These are phyloP conservation scores for Phrynocephalus vlangalii DNA, from an alignment of 2,797 vertebrate species.

Conservation along the genomic window DNA sequence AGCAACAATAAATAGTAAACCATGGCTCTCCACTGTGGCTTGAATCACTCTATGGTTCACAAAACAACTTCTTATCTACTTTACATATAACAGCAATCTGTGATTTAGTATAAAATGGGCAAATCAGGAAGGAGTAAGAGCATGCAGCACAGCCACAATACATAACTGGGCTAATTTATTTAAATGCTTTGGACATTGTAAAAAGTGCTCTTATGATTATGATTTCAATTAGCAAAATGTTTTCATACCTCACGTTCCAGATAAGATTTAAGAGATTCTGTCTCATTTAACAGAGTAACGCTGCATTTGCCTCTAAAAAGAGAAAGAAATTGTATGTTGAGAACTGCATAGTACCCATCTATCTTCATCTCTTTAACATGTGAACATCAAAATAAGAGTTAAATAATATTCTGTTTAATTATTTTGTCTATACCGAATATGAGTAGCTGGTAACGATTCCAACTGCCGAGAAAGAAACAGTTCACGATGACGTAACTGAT, in stretches of 20 bases:
- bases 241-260: constrained; percentile 93
- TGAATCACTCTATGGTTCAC: neutral
- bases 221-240: constrained; percentile 45
- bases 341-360: neutral
- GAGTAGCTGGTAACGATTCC: constrained; percentile 95
- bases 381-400: constrained; percentile 9
- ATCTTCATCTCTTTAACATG: neutral
- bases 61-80: no score
- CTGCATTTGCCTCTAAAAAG: constrained; percentile 95
- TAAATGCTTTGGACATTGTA: neutral
- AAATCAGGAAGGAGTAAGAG: neutral
- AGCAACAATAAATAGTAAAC: neutral
- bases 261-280: constrained; percentile 96
- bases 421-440: constrained; percentile 88
- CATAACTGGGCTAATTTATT: neutral
- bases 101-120: neutral
- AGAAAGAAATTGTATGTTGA: constrained; percentile 40
- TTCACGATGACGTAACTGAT: constrained; percentile 95
- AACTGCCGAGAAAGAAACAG: constrained; percentile 95
- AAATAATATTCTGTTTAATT: neutral
- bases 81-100: neutral
- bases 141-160: neutral
- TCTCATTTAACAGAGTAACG: constrained; percentile 97
- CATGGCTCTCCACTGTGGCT: neutral
- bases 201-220: constrained; percentile 2